phyloP scores from a whole-genome alignment of 2,113 vertebrate genomes.

The Chinchilla lanigera region DNA sequence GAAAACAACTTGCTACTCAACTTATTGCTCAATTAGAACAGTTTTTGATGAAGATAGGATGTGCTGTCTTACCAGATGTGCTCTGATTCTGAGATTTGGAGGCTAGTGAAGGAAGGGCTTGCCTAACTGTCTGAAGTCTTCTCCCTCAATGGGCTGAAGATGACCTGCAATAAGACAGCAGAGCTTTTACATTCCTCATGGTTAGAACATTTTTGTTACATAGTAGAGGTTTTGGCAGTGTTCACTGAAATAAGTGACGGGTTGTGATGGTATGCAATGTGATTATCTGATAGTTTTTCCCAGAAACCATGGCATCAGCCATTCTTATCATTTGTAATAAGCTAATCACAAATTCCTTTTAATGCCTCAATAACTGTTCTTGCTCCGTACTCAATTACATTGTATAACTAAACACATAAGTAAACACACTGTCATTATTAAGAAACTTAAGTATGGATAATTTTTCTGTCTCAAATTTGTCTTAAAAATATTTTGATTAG shows the following conservation, averaged over 20 bases:
- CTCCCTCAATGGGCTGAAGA: background rate
- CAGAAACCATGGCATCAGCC: background rate
- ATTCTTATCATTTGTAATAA: background rate
- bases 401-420: background rate
- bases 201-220: background rate
- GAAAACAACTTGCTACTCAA: background rate
- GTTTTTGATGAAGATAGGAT: background rate
- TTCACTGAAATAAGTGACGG: background rate
- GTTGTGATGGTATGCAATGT: background rate
- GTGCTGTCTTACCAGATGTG: background rate
- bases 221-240: background rate
- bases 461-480: slow-evolving; percentile 43
- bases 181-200: background rate
- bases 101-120: background rate
- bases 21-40: background rate
- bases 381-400: background rate
- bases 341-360: background rate
- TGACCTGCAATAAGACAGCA: background rate
- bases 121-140: background rate
- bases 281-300: background rate
- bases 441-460: background rate
- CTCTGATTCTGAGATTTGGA: background rate
- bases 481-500: background rate
- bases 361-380: background rate
- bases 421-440: background rate